Evolutionary conservation across 2,113 vertebrate genomes (phyloP), one percentile per base, ranked within the genome.

Genomic region (Haliaeetus leucogaster): DNA sequence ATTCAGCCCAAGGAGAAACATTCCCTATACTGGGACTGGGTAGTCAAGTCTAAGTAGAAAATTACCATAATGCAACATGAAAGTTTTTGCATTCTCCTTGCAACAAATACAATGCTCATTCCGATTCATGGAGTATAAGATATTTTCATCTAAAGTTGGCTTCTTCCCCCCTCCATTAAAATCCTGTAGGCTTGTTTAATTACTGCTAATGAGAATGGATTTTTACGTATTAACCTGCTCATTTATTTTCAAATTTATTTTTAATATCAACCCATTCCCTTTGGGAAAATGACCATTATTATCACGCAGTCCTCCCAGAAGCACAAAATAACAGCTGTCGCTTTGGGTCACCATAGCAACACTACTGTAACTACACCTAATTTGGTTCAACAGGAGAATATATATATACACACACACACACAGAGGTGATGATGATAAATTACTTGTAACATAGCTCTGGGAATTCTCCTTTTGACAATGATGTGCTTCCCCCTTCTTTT

Each of bases 261-360:
- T 96, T 92, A 90, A 95, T 93, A 97, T 83, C 27, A 86, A 77
- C 58, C 58, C 10, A 13, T 87, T 86, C 67, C 91, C 84, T 78
- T 48, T 70, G 83, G 92, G 90, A 84, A 93, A 91, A 93, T 96
- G 87, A 95, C 97, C 89, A 89, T 93, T 89, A 95, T 98, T 97
- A 98, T 71, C 97, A 96, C 61, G 20, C 83, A 97, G 86, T 84
- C 95, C 94, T 96, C 72, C 16, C 8, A 84, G 85, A 94, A 89
- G 94, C 97, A 97, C 61, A 71, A 97, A 97, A 98, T 97, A 98
- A 97, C 98, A 97, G 97, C 98, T 98, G 98, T 98, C 97, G 97
- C 95, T 96, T 96, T 9, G 38, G 89, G 98, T 99, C 98, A 97
- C 99, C 98, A 96, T 97, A 97, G 98, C 98, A 99, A 99, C 98